phyloP scores from a whole-genome alignment of 2,113 vertebrate species.

The Budorcas taxicolor region DNA sequence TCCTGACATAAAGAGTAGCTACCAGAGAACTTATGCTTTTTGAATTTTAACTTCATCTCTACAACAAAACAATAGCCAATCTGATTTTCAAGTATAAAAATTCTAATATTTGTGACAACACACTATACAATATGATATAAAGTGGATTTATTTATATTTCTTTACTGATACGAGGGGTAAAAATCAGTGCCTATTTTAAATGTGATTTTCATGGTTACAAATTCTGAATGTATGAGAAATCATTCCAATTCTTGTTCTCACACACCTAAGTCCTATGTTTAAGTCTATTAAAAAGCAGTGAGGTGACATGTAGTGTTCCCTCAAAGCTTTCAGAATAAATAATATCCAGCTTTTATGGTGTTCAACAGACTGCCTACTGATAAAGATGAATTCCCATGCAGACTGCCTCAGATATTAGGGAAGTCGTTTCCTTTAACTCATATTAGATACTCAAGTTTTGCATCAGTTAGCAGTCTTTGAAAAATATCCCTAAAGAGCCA shows the following conservation, averaged over 20 bases:
- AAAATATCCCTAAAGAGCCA: constrained; percentile 56
- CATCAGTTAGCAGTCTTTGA: constrained; percentile 39
- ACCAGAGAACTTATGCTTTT: neutral
- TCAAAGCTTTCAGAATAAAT: constrained; percentile 75
- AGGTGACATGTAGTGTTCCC: constrained; percentile 67
- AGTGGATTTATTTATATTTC: neutral
- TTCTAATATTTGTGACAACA: neutral
- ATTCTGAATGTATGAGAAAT: neutral
- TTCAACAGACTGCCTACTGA: constrained; percentile 63
- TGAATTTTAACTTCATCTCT: neutral
- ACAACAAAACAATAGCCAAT: neutral
- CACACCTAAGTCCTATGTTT: constrained; percentile 11
- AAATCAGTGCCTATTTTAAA: neutral
- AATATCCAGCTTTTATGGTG: constrained; percentile 71
- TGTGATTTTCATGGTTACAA: constrained; percentile 31
- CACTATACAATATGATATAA: neutral
- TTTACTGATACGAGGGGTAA: neutral
- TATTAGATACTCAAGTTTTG: constrained; percentile 62
- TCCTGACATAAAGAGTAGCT: neutral
- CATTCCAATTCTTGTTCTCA: constrained; percentile 21
- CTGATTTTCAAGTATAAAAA: neutral
- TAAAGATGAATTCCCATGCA: constrained; percentile 76
- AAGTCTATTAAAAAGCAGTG: constrained; percentile 70
- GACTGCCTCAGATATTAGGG: constrained; percentile 55
- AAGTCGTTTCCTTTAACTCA: constrained; percentile 66